Evolutionary conservation across 2,797 vertebrate genomes (phyloP).

Genomic region (Brotula barbata): DNA sequence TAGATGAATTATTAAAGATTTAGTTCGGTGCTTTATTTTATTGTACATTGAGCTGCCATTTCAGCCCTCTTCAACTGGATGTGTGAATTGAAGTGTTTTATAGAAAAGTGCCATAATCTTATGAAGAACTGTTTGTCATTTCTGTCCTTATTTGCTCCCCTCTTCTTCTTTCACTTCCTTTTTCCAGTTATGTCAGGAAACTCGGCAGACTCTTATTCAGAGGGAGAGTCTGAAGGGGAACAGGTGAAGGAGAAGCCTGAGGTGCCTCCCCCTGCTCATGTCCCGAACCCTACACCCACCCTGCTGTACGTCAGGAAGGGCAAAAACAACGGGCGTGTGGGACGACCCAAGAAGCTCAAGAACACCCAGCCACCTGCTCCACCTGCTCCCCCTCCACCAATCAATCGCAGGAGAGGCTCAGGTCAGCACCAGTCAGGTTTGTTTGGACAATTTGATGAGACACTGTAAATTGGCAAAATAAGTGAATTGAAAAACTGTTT

Average conservation of each 20-base stretch:
- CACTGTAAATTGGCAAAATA: neutral
- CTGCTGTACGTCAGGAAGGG: conserved; percentile 76
- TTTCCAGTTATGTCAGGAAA: conserved; percentile 83
- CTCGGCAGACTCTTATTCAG: conserved; percentile 81
- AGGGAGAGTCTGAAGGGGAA: conserved; percentile 79
- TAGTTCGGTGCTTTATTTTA: neutral
- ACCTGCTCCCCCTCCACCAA: conserved; percentile 27
- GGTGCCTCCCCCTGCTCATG: conserved; percentile 14
- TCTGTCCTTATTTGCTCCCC: neutral
- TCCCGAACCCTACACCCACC: conserved; percentile 56
- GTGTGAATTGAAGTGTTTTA: conserved; percentile 13
- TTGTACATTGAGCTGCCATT: conserved; percentile 4
- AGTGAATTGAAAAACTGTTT: too few relatives aligned
- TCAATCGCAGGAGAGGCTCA: conserved; percentile 72
- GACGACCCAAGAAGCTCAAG: conserved; percentile 77
- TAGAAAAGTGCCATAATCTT: conserved; percentile 4
- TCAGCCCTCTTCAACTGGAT: neutral
- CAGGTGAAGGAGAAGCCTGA: conserved; percentile 71
- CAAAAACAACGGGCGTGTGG: conserved; percentile 71
- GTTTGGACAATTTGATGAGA: conserved; percentile 2
- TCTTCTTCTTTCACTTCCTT: neutral
- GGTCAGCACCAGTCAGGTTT: conserved; percentile 69
- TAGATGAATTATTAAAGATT: neutral
- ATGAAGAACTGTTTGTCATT: conserved; percentile 1
- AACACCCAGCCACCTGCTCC: conserved; percentile 32